Conservation (phyloP, 1,140 invertebrate genomes). For the Habropoda laboriosa region DNA sequence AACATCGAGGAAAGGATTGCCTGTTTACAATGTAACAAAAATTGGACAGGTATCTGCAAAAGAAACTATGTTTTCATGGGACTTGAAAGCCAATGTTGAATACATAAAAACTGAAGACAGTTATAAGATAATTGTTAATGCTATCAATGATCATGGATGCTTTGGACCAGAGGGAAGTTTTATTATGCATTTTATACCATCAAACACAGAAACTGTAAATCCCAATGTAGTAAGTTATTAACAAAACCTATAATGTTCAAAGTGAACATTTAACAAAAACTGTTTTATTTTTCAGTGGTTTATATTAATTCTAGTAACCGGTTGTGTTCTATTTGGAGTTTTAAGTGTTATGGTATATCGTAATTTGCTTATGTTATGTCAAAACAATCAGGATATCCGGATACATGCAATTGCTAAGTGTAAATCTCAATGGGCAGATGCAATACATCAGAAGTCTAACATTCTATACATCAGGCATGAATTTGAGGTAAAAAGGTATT, state of each 20-base stretch:
- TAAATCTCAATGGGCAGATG: slow-evolving; percentile 60
- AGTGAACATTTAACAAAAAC: slow-evolving; percentile 2
- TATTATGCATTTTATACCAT: slow-evolving; percentile 37
- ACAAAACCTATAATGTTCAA: slow-evolving; percentile 3
- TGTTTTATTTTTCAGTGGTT: slow-evolving; percentile 45
- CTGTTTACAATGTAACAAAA: slow-evolving; percentile 72
- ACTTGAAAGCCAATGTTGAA: slow-evolving; percentile 41
- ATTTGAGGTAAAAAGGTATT: slow-evolving; percentile 78
- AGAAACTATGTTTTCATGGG: slow-evolving; percentile 62
- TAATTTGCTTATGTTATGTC: slow-evolving; percentile 30
- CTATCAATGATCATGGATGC: slow-evolving; percentile 69
- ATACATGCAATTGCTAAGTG: slow-evolving; percentile 35
- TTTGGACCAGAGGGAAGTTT: slow-evolving; percentile 60
- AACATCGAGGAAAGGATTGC: slow-evolving; percentile 67
- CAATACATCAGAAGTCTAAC: slow-evolving; percentile 71
- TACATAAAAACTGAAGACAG: slow-evolving; percentile 35
- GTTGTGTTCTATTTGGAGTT: slow-evolving; percentile 32
- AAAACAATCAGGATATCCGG: background rate
- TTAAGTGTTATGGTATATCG: slow-evolving; percentile 14
- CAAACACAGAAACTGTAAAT: background rate
- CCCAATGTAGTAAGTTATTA: slow-evolving; percentile 48
- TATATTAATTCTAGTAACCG: slow-evolving; percentile 30
- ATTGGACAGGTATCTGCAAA: slow-evolving; percentile 59
- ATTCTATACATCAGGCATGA: slow-evolving; percentile 81
- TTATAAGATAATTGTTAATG: slow-evolving; percentile 69